Base-by-base conservation (phyloP, 2,888 invertebrate species). In the Nephrotoma flavescens region DNA sequence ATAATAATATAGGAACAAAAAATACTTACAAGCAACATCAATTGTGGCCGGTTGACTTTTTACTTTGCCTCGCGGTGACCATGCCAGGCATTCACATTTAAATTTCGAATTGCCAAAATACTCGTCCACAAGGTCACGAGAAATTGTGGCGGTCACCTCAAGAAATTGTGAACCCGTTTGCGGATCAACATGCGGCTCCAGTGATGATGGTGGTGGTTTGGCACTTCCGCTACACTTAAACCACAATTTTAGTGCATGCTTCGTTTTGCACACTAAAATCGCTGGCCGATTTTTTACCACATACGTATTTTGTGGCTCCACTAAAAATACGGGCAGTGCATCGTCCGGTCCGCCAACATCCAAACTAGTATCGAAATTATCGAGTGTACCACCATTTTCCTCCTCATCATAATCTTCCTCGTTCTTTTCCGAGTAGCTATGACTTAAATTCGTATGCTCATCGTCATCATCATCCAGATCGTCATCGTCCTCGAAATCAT, bases 281-380 rank as follows among this genome's bases (percentile, higher is more conserved):
- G 97, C 98, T 6, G 98, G 97, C 89, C 97, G 96, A 92, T 96
- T 97, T 91, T 97, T 97, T 87, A 98, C 96, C 89, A 99, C 97
- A 92, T 96, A 99, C 47, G 96, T 94, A 91, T 96, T 96, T 90
- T 96, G 94, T 0, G 98, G 98, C 90, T 98, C 97, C 89, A 95
- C 93, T 85, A 97, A 93, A 91, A 98, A 98, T 88, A 96, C 94
- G 9, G 98, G 98, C 88, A 96, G 92, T 0, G 71, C 71, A 89
- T 90, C 71, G 31, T 71, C 71, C 11, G 71, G 71, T 4, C 71
- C 71, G 4, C 71, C 71, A 3, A 31, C 31, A 31, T 71, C 71
- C 9, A 71, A 71, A 31, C 7, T 71, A 71, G 7, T 71, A 31
- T 71, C 71, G 11, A 71, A 71, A 71, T 71, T 71, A 31, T 71